These are phyloP conservation scores for Halcyon badia DNA, from an alignment of 2,797 vertebrate species.

Conservation along the genomic window DNA sequence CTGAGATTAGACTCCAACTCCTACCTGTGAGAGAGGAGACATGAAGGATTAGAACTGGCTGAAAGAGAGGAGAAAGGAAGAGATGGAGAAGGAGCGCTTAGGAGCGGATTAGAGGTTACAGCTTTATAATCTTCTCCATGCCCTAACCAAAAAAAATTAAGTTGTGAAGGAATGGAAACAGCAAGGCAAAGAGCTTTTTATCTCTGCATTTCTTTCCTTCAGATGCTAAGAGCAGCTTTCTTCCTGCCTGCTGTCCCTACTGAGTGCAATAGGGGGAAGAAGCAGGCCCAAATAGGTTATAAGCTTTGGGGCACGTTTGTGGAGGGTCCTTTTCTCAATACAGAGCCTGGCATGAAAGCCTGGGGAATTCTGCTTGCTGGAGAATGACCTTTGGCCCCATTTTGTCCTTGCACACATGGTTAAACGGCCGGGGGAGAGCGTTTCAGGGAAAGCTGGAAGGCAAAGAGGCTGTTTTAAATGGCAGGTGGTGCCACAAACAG, in stretches of 20 bases:
- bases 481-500: conserved; percentile 18
- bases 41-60: conserved; percentile 58
- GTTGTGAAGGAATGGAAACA: conserved; percentile 13
- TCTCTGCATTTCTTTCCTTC: background rate
- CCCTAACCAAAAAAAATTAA: background rate
- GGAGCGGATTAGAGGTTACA: conserved; percentile 59
- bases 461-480: background rate
- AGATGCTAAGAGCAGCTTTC: background rate
- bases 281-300: background rate
- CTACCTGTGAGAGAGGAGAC: conserved; percentile 58
- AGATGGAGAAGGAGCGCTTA: conserved; percentile 17
- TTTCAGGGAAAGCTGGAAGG: background rate
- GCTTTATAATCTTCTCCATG: conserved; percentile 51
- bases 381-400: background rate
- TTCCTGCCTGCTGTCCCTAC: conserved; percentile 1
- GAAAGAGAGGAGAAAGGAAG: conserved; percentile 61
- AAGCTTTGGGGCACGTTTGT: background rate
- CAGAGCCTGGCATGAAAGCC: background rate
- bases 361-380: background rate
- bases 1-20: conserved; percentile 55
- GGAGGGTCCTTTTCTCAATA: background rate
- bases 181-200: conserved; percentile 46
- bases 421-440: background rate
- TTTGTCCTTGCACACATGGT: background rate
- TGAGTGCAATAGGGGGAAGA: background rate